Base-by-base conservation (phyloP, 2,113 vertebrate species). In the Pseudorhombus dupliciocellatus region DNA sequence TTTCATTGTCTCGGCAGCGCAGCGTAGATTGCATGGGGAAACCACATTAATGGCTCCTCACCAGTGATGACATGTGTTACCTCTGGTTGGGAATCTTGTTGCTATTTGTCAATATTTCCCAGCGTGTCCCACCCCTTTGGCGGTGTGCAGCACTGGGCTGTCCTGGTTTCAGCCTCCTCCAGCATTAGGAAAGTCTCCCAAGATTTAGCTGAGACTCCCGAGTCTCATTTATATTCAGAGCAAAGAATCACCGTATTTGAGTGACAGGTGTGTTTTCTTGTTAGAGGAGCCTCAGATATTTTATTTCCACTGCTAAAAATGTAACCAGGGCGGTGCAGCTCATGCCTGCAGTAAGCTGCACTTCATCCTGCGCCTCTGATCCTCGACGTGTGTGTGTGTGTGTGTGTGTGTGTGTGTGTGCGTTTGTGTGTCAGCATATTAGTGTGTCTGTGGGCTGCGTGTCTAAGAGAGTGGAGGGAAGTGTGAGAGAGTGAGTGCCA, bases 191-290 rank as follows among this genome's bases (percentile, higher is more conserved):
- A 58, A 65, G 60, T 57, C 67, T 59, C 51, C 63, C 59, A 54
- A 66, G 77, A 48, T 72, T 78, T 71, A 68, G 6, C 28, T 65
- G 69, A 83, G 21, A 62, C 58, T 48, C 37, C 21, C 57, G 25
- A 67, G 65, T 86, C 84, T 81, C 69, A 89, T 90, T 90, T 66
- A 80, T 73, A 90, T 91, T 87, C 87, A 72, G 66, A 66, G 75
- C 52, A 74, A 80, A 72, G 61, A 74, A 60, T 81, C 59, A 14
- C 60, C 4, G 15, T 4, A n/a, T 89, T 85, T 92, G 89, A 92
- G 82, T 92, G 90, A 87, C 89, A 90, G 89, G 81, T 90, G 79
- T 53, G 71, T 84, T 86, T 88, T 81, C 85, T 90, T 88, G 85
- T 87, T 75, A 48, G 77, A 80, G 63, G 61, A 77, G 66, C 77